These are phyloP conservation scores for Pollenia amentaria DNA, from an alignment of 2,888 invertebrate genomes.

Conservation along the genomic window DNA sequence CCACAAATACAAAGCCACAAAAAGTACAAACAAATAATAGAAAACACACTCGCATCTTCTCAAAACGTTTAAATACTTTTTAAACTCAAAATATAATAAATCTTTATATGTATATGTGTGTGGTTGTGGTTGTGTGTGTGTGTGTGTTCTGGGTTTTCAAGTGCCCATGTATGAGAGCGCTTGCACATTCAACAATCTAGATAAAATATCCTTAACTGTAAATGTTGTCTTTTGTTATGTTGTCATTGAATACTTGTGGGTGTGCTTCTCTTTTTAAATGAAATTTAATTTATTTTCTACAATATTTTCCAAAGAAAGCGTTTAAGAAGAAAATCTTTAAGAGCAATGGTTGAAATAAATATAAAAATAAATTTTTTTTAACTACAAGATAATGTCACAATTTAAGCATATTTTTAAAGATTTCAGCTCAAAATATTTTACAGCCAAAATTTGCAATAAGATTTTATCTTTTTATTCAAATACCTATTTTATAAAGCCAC, in stretches of 20 bases:
- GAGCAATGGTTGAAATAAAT: too few species aligned
- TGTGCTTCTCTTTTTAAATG: background rate
- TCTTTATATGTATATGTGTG: background rate
- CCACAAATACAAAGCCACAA: conserved; percentile 29
- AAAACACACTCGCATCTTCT: background rate
- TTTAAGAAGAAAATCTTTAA: too few species aligned
- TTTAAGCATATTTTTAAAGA: too few species aligned
- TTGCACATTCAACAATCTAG: conserved; percentile 24
- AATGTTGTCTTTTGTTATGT: conserved; percentile 1
- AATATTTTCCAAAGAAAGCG: background rate
- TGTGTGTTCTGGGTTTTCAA: conserved; percentile 4
- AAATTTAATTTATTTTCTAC: background rate
- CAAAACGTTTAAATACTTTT: background rate
- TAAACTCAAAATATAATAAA: background rate
- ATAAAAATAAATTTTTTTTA: too few species aligned
- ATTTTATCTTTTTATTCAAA: too few species aligned
- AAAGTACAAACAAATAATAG: background rate
- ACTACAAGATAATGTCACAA: too few species aligned
- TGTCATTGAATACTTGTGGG: background rate
- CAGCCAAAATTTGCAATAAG: too few species aligned
- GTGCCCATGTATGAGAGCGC: conserved; percentile 4
- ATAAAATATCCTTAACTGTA: conserved; percentile 26
- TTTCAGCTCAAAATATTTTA: too few species aligned
- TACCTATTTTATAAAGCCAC: too few species aligned
- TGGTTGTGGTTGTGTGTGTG: background rate